phyloP scores from a whole-genome alignment of 1,140 invertebrate species.

The Eueides isabella region DNA sequence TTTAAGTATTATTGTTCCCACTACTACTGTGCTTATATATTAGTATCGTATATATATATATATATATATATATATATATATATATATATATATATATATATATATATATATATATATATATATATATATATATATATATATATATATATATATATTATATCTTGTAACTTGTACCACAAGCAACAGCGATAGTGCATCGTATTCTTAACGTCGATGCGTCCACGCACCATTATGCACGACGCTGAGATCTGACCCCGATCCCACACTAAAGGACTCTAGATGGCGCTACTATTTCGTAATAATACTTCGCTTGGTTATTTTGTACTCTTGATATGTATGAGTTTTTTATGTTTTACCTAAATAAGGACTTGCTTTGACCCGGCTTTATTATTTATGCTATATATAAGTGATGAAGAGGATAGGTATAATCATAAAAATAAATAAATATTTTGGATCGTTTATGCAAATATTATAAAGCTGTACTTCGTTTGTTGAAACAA shows the following conservation, averaged over 20 bases:
- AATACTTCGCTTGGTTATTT: not conserved
- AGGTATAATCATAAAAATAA: not conserved
- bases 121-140: too few species aligned
- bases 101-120: too few species aligned
- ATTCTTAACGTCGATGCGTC: constrained; percentile 28
- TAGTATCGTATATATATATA: too few species aligned
- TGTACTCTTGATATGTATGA: not conserved
- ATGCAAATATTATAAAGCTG: too few species aligned
- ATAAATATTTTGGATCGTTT: not conserved
- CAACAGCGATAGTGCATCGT: constrained; percentile 22
- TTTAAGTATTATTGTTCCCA: too few species aligned
- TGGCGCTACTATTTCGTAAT: constrained; percentile 34
- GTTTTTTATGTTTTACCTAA: not conserved
- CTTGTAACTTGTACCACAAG: not conserved
- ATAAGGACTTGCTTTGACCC: not conserved
- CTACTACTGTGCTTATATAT: too few species aligned
- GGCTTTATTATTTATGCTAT: not conserved
- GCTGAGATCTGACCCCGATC: constrained; percentile 28
- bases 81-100: too few species aligned
- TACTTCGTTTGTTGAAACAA: too few species aligned
- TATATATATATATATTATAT: too few species aligned
- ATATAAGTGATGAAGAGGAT: not conserved
- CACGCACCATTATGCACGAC: constrained; percentile 22
- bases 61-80: too few species aligned
- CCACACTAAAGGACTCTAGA: constrained; percentile 28